phyloP scores from a whole-genome alignment of 1,140 invertebrate species.

The Zaprionus gabonicus region DNA sequence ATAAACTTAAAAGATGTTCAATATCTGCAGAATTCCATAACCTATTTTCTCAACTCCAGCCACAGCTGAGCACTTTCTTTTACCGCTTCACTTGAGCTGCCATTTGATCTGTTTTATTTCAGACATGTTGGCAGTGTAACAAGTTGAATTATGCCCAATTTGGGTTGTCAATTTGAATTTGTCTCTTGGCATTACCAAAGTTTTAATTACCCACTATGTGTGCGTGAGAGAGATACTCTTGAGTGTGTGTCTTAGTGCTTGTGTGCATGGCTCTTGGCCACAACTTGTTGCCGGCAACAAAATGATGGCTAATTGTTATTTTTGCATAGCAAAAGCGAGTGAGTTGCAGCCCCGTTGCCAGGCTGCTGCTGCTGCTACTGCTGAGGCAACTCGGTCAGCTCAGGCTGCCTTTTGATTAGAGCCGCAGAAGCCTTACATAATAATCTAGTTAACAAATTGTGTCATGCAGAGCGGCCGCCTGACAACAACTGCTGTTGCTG shows the following conservation, averaged over 20 bases:
- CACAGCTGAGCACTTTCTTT: neutral
- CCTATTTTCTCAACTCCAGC: neutral
- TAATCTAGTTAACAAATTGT: slow-evolving; percentile 82
- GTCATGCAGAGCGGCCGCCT: slow-evolving; percentile 69
- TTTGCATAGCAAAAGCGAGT: slow-evolving; percentile 60
- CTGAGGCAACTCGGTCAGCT: slow-evolving; percentile 3
- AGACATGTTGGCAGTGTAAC: slow-evolving; percentile 3
- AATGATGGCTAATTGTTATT: slow-evolving; percentile 81
- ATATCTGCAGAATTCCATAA: neutral
- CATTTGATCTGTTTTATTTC: neutral
- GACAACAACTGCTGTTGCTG: slow-evolving; percentile 28
- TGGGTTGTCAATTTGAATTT: slow-evolving; percentile 65
- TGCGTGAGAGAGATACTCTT: slow-evolving; percentile 10
- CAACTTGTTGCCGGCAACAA: slow-evolving; percentile 60
- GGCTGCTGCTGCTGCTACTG: slow-evolving; percentile 7
- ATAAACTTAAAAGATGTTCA: neutral
- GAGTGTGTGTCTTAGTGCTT: slow-evolving; percentile 13
- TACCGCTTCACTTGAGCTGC: neutral
- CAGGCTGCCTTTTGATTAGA: slow-evolving; percentile 62
- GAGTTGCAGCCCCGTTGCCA: neutral
- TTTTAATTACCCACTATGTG: slow-evolving; percentile 66
- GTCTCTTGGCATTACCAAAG: slow-evolving; percentile 58
- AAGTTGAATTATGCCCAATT: slow-evolving; percentile 46
- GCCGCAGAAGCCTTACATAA: slow-evolving; percentile 66
- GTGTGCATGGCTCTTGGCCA: slow-evolving; percentile 22